A percentile compares a stretch with the other conserved stretches of the same genome.
Conservation (phyloP, 2,888 invertebrate genomes). For the Drosophila birchii region DNA sequence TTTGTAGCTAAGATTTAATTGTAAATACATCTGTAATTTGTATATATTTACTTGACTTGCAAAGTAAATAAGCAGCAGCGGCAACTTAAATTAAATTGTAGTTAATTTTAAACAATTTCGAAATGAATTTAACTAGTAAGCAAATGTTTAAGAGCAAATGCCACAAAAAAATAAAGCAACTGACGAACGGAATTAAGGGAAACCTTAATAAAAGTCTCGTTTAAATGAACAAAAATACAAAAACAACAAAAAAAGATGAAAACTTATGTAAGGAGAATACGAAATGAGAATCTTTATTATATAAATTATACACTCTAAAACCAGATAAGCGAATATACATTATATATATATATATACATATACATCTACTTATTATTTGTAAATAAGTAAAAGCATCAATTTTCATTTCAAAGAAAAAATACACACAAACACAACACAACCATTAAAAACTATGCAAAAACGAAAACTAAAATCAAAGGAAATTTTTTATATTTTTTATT, state of each 20-base stretch:
- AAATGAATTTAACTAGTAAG: slow-evolving; percentile 72
- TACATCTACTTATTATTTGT: slow-evolving; percentile 78
- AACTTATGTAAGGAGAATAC: slow-evolving; percentile 20
- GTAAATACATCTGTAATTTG: slow-evolving; percentile 78
- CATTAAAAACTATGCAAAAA: slow-evolving; percentile 44
- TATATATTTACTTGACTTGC: slow-evolving; percentile 77
- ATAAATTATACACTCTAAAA: slow-evolving; percentile 63
- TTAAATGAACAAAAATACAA: slow-evolving; percentile 43
- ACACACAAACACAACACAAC: slow-evolving; percentile 53
- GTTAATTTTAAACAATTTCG: slow-evolving; percentile 77
- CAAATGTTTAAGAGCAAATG: slow-evolving; percentile 69
- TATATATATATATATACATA: slow-evolving; percentile 60
- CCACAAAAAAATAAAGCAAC: slow-evolving; percentile 63
- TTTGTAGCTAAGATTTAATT: slow-evolving; percentile 74
- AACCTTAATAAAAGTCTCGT: slow-evolving; percentile 52
- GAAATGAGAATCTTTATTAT: slow-evolving; percentile 68
- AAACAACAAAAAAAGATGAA: neutral
- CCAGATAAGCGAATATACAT: slow-evolving; percentile 49
- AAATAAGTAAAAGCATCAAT: slow-evolving; percentile 72
- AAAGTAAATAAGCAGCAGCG: slow-evolving; percentile 72
- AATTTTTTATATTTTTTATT: slow-evolving; percentile 45
- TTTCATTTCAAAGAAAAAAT: slow-evolving; percentile 63
- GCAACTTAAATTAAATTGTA: slow-evolving; percentile 72
- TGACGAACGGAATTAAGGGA: slow-evolving; percentile 18
- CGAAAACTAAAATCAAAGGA: slow-evolving; percentile 30